Evolutionary conservation across 2,888 invertebrate genomes (phyloP), one percentile per base, ranked within the genome.

Genomic region (Drosophila paramelanica): DNA sequence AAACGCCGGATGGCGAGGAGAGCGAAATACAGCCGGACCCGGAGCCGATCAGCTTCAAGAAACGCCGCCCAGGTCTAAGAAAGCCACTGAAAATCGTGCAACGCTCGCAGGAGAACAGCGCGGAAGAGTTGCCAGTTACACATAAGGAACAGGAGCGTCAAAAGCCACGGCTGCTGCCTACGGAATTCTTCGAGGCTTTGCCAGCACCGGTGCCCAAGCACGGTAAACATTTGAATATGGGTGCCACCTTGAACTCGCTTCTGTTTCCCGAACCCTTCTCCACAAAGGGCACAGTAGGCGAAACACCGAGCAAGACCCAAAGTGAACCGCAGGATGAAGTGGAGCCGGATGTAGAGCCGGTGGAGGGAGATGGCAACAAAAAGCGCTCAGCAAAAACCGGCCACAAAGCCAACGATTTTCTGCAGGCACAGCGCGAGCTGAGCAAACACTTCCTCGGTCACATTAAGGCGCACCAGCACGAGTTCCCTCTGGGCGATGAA

Each of bases 161-260:
- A 3, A 74, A 66, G 55, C 20, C 62, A 11, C 88, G 74, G 3
- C 67, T 90, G 5, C 49, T 90, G 11, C 90, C 88, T 10, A 89
- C 90, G 0, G 91, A 91, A 42, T 91, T 91, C 67, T 91, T 88
- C 10, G 91, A 92, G 66, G 73, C 86, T 0, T 38, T 88, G 8
- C 85, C 91, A 0, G 50, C 75, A 0, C 72, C 80, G 1, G n/a
- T 56, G 3, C 36, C 58, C 7, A 76, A 68, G 25, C 71, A 68
- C 0, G 36, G 7, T 7, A 85, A 87, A 20, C 71, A 61, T 1
- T 25, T 77, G 33, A 81, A 79, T 20, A 45, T 86, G 5, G 89
- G 82, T 1, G 73, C 80, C n/a, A 79, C 80, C 0, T 47, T 90
- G 14, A 91, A 91, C 25, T 77, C 88, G 0, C 49, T 90, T 10